Evolutionary conservation across 2,888 invertebrate species (phyloP).

Genomic region (Phengaris arion): DNA sequence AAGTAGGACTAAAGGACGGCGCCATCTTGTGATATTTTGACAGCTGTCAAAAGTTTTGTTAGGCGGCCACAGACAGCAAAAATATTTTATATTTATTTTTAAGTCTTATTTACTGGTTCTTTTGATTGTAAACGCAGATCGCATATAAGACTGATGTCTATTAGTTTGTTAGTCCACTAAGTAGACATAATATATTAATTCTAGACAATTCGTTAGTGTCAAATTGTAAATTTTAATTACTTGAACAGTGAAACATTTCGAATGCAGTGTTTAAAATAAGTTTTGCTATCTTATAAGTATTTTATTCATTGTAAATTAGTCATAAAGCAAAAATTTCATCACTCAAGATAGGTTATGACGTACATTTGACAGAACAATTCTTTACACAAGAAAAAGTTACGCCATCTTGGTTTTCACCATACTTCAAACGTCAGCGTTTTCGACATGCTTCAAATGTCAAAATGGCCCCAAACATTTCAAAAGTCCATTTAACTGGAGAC

Average conservation of each 20-base stretch:
- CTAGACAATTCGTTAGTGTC: conserved; percentile 10
- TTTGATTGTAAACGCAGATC: not conserved
- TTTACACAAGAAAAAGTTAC: no score
- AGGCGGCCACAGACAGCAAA: not conserved
- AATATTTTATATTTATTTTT: not conserved
- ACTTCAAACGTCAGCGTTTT: no score
- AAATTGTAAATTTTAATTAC: conserved; percentile 13
- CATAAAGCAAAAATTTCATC: not conserved
- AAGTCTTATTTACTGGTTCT: not conserved
- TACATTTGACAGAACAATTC: no score
- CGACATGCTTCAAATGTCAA: no score
- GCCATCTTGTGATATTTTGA: not conserved
- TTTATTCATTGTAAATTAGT: conserved; percentile 22
- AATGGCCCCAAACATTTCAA: no score
- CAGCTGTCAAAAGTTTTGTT: not conserved
- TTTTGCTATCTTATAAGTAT: conserved; percentile 17
- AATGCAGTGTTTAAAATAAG: conserved; percentile 14
- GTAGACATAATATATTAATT: conserved; percentile 9
- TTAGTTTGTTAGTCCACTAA: not conserved
- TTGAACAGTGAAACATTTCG: not conserved
- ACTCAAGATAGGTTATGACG: no score
- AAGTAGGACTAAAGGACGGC: no score
- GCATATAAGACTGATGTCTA: not conserved
- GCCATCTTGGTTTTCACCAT: no score
- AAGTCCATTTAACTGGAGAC: no score